phyloP scores from a whole-genome alignment of 2,888 invertebrate genomes.

The Cerceris ruficornis region DNA sequence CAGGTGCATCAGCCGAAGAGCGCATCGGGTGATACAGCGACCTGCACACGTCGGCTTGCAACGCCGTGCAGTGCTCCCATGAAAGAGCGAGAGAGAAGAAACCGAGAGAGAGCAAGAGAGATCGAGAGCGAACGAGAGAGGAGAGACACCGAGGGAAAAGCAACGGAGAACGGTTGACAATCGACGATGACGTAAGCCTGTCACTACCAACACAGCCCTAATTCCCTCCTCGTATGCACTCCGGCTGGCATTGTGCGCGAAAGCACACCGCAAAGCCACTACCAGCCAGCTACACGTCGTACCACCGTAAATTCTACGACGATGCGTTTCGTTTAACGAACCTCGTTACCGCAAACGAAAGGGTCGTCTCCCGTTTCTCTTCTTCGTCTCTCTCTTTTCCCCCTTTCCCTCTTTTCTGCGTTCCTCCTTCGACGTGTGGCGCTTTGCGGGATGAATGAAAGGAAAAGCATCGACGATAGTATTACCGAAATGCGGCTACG shows the following conservation, averaged over 20 bases:
- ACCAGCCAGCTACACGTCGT: not conserved
- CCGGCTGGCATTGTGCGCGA: not conserved
- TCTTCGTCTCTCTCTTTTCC: too few relatives aligned
- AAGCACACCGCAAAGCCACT: conserved; percentile 6
- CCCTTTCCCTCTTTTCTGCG: too few relatives aligned
- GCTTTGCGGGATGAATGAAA: conserved; percentile 20
- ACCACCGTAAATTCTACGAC: not conserved
- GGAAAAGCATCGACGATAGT: conserved; percentile 20
- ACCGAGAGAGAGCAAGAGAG: conserved; percentile 1
- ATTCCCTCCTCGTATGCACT: not conserved
- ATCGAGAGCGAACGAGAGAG: too few relatives aligned
- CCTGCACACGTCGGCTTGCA: not conserved
- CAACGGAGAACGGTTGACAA: conserved; percentile 54
- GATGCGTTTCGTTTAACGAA: conserved; percentile 18
- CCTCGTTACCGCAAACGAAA: conserved; percentile 15
- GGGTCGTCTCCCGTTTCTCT: not conserved
- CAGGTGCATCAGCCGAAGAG: conserved; percentile 48
- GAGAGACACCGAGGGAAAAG: conserved; percentile 27
- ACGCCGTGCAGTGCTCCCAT: not conserved
- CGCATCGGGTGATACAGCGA: conserved; percentile 21
- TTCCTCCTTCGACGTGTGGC: not conserved
- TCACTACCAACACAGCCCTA: conserved; percentile 6
- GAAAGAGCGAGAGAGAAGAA: conserved; percentile 31
- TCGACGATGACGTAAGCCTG: conserved; percentile 59
- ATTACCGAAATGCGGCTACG: conserved; percentile 8